phyloP scores from a whole-genome alignment of 1,140 invertebrate genomes.

The Drosophila nebulosa region DNA sequence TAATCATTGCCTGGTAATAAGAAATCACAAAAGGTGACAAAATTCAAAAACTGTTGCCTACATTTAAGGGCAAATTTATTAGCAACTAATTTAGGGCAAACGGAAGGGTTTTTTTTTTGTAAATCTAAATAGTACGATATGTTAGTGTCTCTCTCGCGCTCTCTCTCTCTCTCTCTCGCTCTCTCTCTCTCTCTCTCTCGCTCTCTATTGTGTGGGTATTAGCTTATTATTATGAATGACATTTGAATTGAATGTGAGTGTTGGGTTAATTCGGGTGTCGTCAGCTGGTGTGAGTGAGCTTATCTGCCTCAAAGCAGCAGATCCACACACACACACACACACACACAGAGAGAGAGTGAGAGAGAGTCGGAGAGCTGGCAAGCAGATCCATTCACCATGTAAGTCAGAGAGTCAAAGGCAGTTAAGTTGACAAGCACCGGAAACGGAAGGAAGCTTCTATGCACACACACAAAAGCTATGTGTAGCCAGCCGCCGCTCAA shows the following conservation, averaged over 20 bases:
- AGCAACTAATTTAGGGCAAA: not conserved
- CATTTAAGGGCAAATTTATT: not conserved
- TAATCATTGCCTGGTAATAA: no score
- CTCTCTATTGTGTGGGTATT: not conserved
- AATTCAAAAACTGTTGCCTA: not conserved
- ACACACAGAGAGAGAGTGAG: not conserved
- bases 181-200: no score
- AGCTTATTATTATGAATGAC: not conserved
- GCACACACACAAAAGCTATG: constrained; percentile 17
- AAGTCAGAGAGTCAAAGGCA: not conserved
- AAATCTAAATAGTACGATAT: not conserved
- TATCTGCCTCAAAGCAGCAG: not conserved
- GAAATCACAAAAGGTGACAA: not conserved
- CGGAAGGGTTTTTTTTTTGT: not conserved
- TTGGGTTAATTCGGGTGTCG: not conserved
- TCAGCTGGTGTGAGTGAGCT: not conserved
- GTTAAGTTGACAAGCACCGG: constrained; percentile 11
- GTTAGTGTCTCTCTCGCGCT: no score
- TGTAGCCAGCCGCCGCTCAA: not conserved
- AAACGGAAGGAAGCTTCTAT: constrained; percentile 12
- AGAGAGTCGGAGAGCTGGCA: no score
- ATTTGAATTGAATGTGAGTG: not conserved
- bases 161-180: no score
- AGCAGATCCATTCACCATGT: not conserved
- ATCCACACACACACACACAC: not conserved